Percentiles rank a stretch among this genome's conserved stretches.
Conservation (phyloP, 1,140 invertebrate genomes). For the Trichonephila inaurata region DNA sequence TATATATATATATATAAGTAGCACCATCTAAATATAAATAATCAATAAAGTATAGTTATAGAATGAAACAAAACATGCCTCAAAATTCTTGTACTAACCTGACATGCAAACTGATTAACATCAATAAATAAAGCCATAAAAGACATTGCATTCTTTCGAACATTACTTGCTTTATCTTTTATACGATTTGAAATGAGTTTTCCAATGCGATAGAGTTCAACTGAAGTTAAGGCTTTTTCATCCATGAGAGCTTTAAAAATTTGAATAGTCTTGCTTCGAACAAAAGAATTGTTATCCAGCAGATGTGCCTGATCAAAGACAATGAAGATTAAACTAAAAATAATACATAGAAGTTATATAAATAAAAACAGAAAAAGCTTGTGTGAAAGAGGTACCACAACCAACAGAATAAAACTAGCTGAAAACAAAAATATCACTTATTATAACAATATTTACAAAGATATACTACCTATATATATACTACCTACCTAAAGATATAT, state of each 20-base stretch:
- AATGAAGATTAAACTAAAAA: not conserved
- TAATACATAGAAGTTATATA: not conserved
- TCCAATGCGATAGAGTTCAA: slow-evolving; percentile 85
- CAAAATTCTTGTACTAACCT: slow-evolving; percentile 80
- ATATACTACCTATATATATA: too few species aligned
- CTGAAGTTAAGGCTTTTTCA: slow-evolving; percentile 87
- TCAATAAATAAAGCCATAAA: slow-evolving; percentile 88
- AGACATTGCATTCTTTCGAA: slow-evolving; percentile 89
- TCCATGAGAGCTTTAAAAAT: slow-evolving; percentile 88
- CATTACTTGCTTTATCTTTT: slow-evolving; percentile 88
- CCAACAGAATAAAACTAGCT: not conserved
- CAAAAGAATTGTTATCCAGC: slow-evolving; percentile 90
- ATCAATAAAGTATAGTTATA: too few species aligned
- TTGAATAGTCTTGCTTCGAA: slow-evolving; percentile 88
- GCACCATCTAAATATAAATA: too few species aligned
- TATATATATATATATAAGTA: too few species aligned
- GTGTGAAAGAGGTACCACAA: not conserved
- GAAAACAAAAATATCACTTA: too few species aligned
- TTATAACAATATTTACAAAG: too few species aligned
- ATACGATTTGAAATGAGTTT: slow-evolving; percentile 86
- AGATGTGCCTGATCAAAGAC: slow-evolving; percentile 85
- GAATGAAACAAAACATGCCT: too few species aligned
- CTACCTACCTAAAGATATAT: too few species aligned
- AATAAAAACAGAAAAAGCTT: too few species aligned
- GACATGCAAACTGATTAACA: slow-evolving; percentile 88